Base-by-base conservation (phyloP, 2,797 vertebrate genomes). In the Anguilla anguilla region DNA sequence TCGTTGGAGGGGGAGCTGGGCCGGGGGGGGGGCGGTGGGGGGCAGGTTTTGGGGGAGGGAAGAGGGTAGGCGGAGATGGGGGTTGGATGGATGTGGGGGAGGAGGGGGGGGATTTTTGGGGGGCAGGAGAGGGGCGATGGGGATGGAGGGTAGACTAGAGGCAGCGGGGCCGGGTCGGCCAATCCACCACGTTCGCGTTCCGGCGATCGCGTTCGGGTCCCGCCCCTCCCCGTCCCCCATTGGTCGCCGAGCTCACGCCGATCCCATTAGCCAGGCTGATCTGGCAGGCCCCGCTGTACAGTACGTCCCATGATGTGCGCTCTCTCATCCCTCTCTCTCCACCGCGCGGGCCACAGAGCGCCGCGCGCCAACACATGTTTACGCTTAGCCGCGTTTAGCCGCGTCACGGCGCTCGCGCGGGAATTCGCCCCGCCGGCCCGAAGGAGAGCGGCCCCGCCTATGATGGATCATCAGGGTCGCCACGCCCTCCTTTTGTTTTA, bases 1-100 rank as follows among this genome's bases (percentile, higher is more conserved):
- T 88, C 53, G 28, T 77, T 77, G 87, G 31, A 51, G 87, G 64
- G 72, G 55, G 7, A 53, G 84, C 83, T 0, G 9, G 22, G 55
- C 0, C 4, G 49, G 49, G 0, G 49, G 49, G n/a, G 19, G 28
- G n/a, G n/a, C 3, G n/a, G 53, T 84, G 4, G 49, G 4, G 4
- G 49, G 49, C 17, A 59, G 35, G 25, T 74, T 72, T 57, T 1
- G 81, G 59, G 67, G 53, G 0, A 57, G 67, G 49, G 6, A 31
- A 67, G 19, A 43, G 46, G 19, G 67, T 3, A 25, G 25, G 61
- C 1, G 17, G 28, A 25, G 19, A 22, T 19, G 31, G 35, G 64
- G 11, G 69, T 74, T 74, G 31, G 69, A 39, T 31, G 69, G 69
- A 31, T 28, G 69, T 35, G 69, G 61, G 5, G 22, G 22, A 6